Base-by-base conservation (phyloP, 2,797 vertebrate genomes). In the Cryptoblepharus egeriae region DNA sequence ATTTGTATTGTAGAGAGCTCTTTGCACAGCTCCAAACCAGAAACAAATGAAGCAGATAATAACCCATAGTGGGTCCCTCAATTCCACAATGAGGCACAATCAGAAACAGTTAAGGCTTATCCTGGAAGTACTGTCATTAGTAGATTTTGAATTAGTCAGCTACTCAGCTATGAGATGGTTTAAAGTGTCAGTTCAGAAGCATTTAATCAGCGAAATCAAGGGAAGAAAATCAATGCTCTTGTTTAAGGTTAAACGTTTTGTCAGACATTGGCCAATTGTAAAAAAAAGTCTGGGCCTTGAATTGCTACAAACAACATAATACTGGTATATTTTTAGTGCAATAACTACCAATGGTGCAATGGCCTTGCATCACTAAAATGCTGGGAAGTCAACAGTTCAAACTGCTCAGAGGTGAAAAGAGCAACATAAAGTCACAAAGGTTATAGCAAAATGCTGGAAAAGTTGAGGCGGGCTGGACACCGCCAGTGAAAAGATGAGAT, bases 191-290 rank as follows among this genome's bases (percentile, higher is more conserved):
- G 42, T 87, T 94, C 75, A 94, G 81, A 76, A 79, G 70, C 58
- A 94, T 91, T 91, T 90, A 90, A 89, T 87, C 87, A 91, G 69
- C 87, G 74, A 91, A 94, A 90, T 86, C 45, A 91, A 92, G 49
- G 67, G 49, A 92, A n/a, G 42, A 45, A 91, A 91, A 90, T 87
- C 61, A 82, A 81, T 82, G 22, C 15, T 1, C 1, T 37, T 45
- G 79, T 64, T 37, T 76, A 89, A 83, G 22, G 30, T 84, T 78
- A 88, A 81, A 91, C 79, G 61, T 77, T 85, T 42, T 35, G 89
- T 58, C 32, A 93, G 83, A 49, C 30, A 86, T 63, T 82, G 78
- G 32, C 79, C 84, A 82, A 24, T 85, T 81, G 73, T 77, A 68
- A 82, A 74, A 81, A 2, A 81, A 2, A 65, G 28, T 2, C 74